phyloP scores from a whole-genome alignment of 2,888 invertebrate species.

The Euproctis similis region DNA sequence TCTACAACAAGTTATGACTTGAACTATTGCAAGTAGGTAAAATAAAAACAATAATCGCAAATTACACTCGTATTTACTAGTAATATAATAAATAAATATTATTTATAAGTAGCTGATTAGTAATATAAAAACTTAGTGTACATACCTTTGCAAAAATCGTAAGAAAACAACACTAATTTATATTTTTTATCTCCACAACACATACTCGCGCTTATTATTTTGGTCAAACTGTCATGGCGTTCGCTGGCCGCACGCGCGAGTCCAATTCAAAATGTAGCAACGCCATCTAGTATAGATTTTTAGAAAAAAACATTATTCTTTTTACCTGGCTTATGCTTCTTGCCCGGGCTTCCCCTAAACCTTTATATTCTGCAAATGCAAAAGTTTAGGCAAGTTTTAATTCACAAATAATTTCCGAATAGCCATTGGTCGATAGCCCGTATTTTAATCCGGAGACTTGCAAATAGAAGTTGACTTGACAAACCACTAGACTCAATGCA shows the following conservation, averaged over 20 bases:
- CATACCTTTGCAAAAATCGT: conserved; percentile 1
- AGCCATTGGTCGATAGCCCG: no score
- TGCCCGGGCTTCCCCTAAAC: conserved; percentile 2
- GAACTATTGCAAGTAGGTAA: no score
- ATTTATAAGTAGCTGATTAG: neutral
- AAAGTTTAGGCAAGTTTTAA: no score
- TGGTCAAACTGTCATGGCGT: conserved; percentile 4
- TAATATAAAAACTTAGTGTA: conserved; percentile 1
- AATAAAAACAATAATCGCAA: no score
- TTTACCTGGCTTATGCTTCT: conserved; percentile 2
- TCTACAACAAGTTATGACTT: no score
- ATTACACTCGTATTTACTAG: neutral
- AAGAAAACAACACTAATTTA: neutral
- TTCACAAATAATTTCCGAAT: no score
- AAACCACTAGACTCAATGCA: no score
- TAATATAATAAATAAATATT: neutral
- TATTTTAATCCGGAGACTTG: no score
- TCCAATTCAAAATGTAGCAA: no score
- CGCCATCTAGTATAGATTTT: conserved; percentile 2
- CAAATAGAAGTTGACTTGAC: no score
- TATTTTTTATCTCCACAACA: conserved; percentile 1
- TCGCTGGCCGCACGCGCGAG: neutral
- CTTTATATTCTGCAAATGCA: no score
- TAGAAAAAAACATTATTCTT: conserved; percentile 3
- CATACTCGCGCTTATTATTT: conserved; percentile 1